These are phyloP conservation scores for Listronotus oregonensis DNA, from an alignment of 1,140 invertebrate genomes.

Conservation along the genomic window DNA sequence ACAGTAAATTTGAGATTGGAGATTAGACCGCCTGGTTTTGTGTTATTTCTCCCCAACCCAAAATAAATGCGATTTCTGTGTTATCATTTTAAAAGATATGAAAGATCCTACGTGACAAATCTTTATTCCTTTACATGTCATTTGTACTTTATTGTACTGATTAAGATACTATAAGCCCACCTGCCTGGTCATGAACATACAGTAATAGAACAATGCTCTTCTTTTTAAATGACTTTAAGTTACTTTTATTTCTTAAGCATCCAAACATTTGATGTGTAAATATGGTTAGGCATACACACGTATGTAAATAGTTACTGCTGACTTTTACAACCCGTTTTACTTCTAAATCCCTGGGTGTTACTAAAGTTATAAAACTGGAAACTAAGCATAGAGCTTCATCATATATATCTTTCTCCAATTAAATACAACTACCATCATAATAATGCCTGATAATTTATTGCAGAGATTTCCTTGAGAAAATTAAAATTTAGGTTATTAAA, in stretches of 20 bases:
- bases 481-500: no score
- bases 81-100: no score
- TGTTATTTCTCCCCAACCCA: no score
- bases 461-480: background rate
- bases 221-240: no score
- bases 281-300: background rate
- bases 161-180: background rate
- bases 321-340: conserved; percentile 10
- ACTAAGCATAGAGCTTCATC: background rate
- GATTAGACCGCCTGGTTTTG: no score
- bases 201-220: background rate
- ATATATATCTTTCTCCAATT: conserved; percentile 18
- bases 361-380: background rate
- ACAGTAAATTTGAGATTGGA: no score
- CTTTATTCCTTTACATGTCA: background rate
- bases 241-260: background rate
- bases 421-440: background rate
- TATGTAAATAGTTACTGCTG: conserved; percentile 13
- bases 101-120: background rate
- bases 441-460: conserved; percentile 18
- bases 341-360: conserved; percentile 16
- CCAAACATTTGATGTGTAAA: conserved; percentile 3
- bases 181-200: background rate
- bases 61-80: no score
- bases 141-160: background rate